Evolutionary conservation across 2,113 vertebrate genomes (phyloP), one percentile per base, ranked within the genome.

Genomic region (Ahaetulla prasina): DNA sequence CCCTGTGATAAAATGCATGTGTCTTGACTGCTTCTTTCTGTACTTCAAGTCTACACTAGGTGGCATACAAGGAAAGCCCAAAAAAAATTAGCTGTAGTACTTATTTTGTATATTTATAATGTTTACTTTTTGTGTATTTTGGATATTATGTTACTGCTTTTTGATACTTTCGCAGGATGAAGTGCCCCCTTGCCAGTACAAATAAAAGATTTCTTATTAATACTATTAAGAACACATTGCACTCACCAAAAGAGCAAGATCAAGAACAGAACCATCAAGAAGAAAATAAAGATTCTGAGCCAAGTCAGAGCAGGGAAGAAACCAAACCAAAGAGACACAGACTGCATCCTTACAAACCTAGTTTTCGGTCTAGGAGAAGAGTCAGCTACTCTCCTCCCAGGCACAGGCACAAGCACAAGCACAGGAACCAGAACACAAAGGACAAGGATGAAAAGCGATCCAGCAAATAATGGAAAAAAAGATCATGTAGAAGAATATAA

Each of bases 191-290:
- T 10, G 98, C 96, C 88, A 97, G 98, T 95, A 98, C 99, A 93
- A 99, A 99, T 97, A 99, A 99, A 96, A 98, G 99, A 91, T 99
- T 99, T 97, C 98, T 99, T 50, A 96, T 99, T 91, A 99, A 99
- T 98, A 99, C 99, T 7, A 98, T 99, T 93, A 98, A 99, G 96
- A 98, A 98, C 88, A 98, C 98, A 0, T 96, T 98, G 95, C 97
- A 98, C 0, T 96, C 98, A 90, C 96, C 98, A 53, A 98, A 97
- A 94, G 98, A 98, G 4, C 97, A 97, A 95, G 97, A 97, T 54
- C 96, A 96, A 0, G 97, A 97, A 74, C 94, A 93, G 0, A 96
- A 98, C 63, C 96, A 96, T 27, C 96, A 97, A 53, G 96, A 98
- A 92, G 96, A 95, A 25, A 90, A 43, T 45, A 94, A 98, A 93